Conservation (phyloP, 2,113 vertebrate genomes). For the Calypte anna region DNA sequence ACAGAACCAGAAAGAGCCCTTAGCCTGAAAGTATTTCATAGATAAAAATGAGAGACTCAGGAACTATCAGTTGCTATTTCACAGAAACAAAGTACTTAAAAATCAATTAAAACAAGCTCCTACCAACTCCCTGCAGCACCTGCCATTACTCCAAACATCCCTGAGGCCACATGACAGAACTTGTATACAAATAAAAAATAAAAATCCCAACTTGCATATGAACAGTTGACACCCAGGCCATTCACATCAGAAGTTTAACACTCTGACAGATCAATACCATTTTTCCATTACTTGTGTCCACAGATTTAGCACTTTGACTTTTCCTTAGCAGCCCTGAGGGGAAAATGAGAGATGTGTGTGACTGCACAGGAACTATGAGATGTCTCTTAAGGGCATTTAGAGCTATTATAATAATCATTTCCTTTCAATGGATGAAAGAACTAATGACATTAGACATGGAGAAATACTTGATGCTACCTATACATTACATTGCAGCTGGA, state of each 20-base stretch:
- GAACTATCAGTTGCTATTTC: neutral
- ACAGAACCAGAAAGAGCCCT: neutral
- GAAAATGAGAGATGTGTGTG: neutral
- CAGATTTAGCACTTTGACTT: constrained; percentile 5
- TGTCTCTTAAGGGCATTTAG: constrained; percentile 8
- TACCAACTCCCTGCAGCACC: neutral
- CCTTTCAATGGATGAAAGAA: neutral
- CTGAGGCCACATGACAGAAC: neutral
- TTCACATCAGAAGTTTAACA: neutral
- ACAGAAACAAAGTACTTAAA: neutral
- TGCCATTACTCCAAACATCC: neutral
- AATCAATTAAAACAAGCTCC: constrained; percentile 23
- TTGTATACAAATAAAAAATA: neutral
- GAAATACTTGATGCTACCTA: neutral
- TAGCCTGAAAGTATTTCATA: neutral
- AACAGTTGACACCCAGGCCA: neutral
- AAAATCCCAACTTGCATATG: neutral
- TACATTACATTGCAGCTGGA: neutral
- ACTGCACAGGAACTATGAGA: neutral
- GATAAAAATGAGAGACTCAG: neutral
- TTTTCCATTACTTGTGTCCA: constrained; percentile 27
- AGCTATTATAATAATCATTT: neutral
- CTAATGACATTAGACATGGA: neutral
- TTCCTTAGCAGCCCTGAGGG: constrained; percentile 4
- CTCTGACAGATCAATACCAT: neutral